Percentiles rank a stretch among this genome's conserved stretches.
phyloP scores from a whole-genome alignment of 2,797 vertebrate genomes.

The Hydrolagus colliei region DNA sequence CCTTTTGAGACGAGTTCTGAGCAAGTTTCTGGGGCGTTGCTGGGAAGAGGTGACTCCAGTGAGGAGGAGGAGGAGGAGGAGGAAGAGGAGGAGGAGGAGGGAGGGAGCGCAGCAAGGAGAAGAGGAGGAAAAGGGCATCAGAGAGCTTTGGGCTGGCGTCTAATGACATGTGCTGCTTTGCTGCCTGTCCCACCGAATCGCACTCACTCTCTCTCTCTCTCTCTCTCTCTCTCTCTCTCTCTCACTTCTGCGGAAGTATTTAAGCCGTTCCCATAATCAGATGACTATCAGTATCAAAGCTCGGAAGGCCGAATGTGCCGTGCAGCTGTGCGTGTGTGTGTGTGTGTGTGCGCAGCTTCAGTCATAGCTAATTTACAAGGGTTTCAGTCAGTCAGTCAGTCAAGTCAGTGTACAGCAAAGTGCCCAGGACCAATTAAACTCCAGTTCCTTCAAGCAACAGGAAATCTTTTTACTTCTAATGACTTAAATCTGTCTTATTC shows the following conservation, averaged over 20 bases:
- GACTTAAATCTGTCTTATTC: neutral
- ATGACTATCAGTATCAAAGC: neutral
- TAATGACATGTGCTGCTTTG: neutral
- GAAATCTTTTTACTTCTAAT: slow-evolving; percentile 38
- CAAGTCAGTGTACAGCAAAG: neutral
- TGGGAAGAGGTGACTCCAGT: neutral
- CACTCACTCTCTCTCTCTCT: neutral
- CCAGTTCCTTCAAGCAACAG: slow-evolving; percentile 31
- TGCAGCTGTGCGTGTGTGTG: neutral
- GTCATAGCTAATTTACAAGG: slow-evolving; percentile 11
- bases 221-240: too few species aligned
- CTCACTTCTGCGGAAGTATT: neutral
- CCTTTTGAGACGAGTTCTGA: too few species aligned
- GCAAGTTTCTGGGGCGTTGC: too few species aligned
- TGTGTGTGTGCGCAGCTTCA: neutral
- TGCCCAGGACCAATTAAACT: slow-evolving; percentile 38
- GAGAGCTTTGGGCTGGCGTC: neutral
- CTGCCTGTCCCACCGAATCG: neutral
- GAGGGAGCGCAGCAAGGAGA: neutral
- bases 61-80: neutral
- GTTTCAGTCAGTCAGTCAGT: slow-evolving; percentile 5
- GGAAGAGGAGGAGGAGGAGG: neutral
- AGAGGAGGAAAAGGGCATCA: neutral
- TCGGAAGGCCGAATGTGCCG: neutral
- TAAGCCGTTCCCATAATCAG: neutral